Evolutionary conservation across 2,113 vertebrate genomes (phyloP).

Genomic region (Gambusia affinis): DNA sequence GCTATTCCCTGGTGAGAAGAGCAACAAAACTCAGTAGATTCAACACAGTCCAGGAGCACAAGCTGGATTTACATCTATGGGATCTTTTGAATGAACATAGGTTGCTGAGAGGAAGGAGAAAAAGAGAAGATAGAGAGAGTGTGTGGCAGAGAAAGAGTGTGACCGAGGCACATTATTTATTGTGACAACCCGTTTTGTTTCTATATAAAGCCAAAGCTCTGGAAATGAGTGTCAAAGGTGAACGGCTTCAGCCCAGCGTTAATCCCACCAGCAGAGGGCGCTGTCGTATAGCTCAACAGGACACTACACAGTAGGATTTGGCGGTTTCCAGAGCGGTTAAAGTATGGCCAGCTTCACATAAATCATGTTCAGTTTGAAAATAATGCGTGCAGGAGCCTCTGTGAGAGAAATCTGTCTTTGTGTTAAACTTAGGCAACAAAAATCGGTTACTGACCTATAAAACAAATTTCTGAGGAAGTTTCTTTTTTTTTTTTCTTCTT

Average conservation of each 20-base stretch:
- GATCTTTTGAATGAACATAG: too few species aligned
- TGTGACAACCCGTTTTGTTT: too few species aligned
- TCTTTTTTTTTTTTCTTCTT: neutral
- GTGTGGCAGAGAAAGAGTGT: too few species aligned
- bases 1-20: too few species aligned
- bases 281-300: constrained; percentile 15
- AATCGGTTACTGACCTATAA: neutral
- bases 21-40: too few species aligned
- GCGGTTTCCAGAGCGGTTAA: neutral
- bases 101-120: too few species aligned
- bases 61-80: too few species aligned
- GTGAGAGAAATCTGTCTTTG: neutral
- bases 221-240: neutral
- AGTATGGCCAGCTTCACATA: neutral
- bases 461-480: neutral
- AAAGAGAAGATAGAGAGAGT: too few species aligned
- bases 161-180: too few species aligned
- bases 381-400: neutral
- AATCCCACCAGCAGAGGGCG: constrained; percentile 43
- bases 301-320: neutral
- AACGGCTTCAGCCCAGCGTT: neutral
- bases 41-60: too few species aligned
- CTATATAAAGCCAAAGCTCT: too few species aligned
- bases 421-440: neutral
- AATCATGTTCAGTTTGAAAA: constrained; percentile 8